These are phyloP conservation scores for Noctua pronuba DNA, from an alignment of 2,888 invertebrate genomes.

Conservation along the genomic window DNA sequence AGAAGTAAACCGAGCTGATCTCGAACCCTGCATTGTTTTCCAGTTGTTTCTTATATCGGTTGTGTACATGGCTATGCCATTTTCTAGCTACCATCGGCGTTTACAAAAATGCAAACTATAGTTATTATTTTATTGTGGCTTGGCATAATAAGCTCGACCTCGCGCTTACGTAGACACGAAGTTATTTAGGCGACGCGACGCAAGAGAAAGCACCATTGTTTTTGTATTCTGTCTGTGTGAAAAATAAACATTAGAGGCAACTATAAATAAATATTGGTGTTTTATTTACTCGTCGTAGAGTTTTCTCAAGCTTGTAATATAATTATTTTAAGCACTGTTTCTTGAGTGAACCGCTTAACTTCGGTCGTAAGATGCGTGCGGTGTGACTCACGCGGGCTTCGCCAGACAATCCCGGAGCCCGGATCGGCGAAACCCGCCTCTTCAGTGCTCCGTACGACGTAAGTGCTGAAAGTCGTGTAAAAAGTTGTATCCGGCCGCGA, in stretches of 20 bases:
- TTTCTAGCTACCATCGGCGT: background rate
- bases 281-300: conserved; percentile 75
- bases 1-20: conserved; percentile 50
- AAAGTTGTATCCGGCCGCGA: conserved; percentile 89
- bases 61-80: conserved; percentile 15
- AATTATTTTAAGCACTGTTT: conserved; percentile 80
- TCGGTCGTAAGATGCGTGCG: conserved; percentile 71
- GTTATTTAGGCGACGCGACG: conserved; percentile 32
- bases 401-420: conserved; percentile 84
- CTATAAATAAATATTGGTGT: conserved; percentile 78
- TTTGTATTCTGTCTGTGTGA: conserved; percentile 72
- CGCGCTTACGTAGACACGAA: conserved; percentile 29
- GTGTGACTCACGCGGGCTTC: conserved; percentile 83
- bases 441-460: conserved; percentile 89
- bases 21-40: conserved; percentile 53
- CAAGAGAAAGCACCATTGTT: conserved; percentile 44
- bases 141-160: conserved; percentile 17
- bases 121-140: conserved; percentile 21
- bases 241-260: conserved; percentile 76
- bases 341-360: conserved; percentile 75
- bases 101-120: conserved; percentile 20
- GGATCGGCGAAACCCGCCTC: conserved; percentile 75
- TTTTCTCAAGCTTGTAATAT: conserved; percentile 73
- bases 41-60: conserved; percentile 36
- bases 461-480: conserved; percentile 90